Conservation (phyloP, 37 sponge, comb jelly and placozoan genomes). For the Beroe forskalii region DNA sequence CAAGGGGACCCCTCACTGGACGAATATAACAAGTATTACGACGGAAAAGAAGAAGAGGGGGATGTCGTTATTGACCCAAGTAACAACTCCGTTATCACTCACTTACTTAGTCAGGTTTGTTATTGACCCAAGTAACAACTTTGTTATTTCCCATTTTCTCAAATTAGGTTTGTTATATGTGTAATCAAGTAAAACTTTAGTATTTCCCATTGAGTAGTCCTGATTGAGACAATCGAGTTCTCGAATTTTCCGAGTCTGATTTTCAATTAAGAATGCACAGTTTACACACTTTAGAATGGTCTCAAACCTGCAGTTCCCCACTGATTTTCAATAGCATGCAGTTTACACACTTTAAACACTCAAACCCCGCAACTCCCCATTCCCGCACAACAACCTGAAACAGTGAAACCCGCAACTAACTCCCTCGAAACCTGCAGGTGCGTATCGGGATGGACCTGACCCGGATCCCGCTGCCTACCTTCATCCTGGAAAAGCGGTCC, state of each 20-base stretch:
- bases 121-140: slow-evolving; percentile 17
- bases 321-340: too few species aligned
- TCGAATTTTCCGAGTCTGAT: too few species aligned
- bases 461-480: slow-evolving; percentile 85
- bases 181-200: too few species aligned
- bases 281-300: too few species aligned
- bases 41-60: slow-evolving; percentile 10
- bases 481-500: slow-evolving; percentile 97
- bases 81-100: slow-evolving; percentile 81
- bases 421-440: slow-evolving; percentile 47
- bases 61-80: slow-evolving; percentile 53
- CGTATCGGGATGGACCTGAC: slow-evolving; percentile 97
- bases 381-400: not conserved
- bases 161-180: slow-evolving; percentile 70
- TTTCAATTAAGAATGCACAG: too few species aligned
- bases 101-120: slow-evolving; percentile 82
- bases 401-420: not conserved
- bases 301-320: too few species aligned
- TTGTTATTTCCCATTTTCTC: slow-evolving; percentile 90
- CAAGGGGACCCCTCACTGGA: not conserved
- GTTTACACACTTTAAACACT: too few species aligned
- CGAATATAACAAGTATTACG: slow-evolving; percentile 34
- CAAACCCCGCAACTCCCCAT: not conserved
- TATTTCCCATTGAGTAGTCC: not conserved
- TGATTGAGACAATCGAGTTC: too few species aligned